These are phyloP conservation scores for Clitarchus hookeri DNA, from an alignment of 2,888 invertebrate species.

Conservation along the genomic window DNA sequence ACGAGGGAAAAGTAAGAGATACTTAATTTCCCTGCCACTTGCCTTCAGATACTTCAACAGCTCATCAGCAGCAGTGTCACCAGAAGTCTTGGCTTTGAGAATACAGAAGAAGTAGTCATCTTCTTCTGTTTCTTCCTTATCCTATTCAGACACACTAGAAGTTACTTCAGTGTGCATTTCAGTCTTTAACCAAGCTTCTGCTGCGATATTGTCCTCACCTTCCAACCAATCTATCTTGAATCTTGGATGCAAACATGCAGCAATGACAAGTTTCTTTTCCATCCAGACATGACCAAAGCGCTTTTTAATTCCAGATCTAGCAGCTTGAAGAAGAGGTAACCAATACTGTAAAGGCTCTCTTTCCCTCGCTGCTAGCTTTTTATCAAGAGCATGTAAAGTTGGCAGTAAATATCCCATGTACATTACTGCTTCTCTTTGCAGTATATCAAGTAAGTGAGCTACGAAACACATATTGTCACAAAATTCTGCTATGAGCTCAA, in stretches of 20 bases:
- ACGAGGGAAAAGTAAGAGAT: neutral
- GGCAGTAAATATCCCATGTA: neutral
- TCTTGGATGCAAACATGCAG: neutral
- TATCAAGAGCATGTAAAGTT: neutral
- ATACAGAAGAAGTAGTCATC: neutral
- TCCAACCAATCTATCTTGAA: neutral
- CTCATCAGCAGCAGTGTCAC: neutral
- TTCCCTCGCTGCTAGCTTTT: neutral
- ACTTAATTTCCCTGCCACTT: neutral
- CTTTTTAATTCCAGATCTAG: neutral
- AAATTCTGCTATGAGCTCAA: neutral
- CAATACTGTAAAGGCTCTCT: neutral
- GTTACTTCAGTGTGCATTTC: neutral
- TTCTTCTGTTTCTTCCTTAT: neutral
- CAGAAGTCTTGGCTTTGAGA: too few relatives aligned
- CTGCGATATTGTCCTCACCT: neutral
- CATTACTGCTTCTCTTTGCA: neutral
- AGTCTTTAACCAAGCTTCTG: neutral
- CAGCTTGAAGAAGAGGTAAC: neutral
- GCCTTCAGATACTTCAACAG: neutral
- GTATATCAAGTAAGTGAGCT: neutral
- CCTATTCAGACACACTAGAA: neutral
- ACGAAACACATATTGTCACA: neutral
- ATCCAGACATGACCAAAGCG: neutral
- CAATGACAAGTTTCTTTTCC: neutral